A percentile compares a stretch with the other conserved stretches of the same genome.
These are phyloP conservation scores for Entomobrya multifasciata DNA, from an alignment of 2,888 invertebrate species.

Conservation along the genomic window DNA sequence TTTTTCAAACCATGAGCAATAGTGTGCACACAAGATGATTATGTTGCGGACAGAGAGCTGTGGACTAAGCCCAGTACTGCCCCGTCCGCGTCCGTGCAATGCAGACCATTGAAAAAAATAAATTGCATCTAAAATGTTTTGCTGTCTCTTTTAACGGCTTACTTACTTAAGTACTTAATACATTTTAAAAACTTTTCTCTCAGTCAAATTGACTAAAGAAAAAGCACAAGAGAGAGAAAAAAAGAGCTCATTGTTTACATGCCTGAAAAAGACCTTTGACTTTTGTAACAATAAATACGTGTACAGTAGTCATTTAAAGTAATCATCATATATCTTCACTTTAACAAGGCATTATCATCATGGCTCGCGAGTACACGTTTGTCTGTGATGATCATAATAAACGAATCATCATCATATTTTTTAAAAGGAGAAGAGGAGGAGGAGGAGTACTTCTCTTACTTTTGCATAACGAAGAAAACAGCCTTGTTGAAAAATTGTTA, in stretches of 20 bases:
- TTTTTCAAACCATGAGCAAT: conserved; percentile 10
- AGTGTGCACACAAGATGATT: not conserved
- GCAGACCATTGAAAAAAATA: conserved; percentile 28
- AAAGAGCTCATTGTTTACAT: conserved; percentile 67
- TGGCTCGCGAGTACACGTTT: too few relatives aligned
- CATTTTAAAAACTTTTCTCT: not conserved
- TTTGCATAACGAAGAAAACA: conserved; percentile 35
- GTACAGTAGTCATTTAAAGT: conserved; percentile 71
- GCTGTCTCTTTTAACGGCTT: conserved; percentile 52
- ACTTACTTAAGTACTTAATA: conserved; percentile 54
- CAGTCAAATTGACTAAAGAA: not conserved
- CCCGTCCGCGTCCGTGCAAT: too few relatives aligned
- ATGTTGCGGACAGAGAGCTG: too few relatives aligned
- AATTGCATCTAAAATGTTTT: conserved; percentile 52
- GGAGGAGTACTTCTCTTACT: conserved; percentile 54
- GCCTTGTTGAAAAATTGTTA: conserved; percentile 52
- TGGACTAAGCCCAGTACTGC: not conserved
- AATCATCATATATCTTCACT: conserved; percentile 70
- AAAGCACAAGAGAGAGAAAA: conserved; percentile 17
- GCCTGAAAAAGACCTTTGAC: conserved; percentile 68
- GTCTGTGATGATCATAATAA: not conserved
- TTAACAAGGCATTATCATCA: conserved; percentile 48
- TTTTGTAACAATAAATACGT: conserved; percentile 72
- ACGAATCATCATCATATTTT: conserved; percentile 51
- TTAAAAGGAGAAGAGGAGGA: conserved; percentile 19